A percentile compares a stretch with the other conserved stretches of the same genome.
phyloP scores from a whole-genome alignment of 2,113 vertebrate species.

The Notiomystis cincta region DNA sequence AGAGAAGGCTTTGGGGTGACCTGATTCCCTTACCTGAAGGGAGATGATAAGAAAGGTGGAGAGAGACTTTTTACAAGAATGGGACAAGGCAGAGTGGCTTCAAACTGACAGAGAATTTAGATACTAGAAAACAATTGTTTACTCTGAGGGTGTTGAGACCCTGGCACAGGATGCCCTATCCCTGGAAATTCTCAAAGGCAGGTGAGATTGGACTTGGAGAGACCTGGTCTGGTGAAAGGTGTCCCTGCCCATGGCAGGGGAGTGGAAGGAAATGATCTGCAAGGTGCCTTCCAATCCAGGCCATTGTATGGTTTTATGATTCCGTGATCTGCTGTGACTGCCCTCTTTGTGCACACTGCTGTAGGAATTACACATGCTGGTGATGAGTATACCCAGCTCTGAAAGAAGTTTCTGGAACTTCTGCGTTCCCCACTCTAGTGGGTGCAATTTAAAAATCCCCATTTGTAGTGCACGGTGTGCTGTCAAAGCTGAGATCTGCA shows the following conservation, averaged over 20 bases:
- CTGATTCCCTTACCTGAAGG: neutral
- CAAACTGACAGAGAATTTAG: neutral
- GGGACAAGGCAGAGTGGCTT: neutral
- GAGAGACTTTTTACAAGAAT: neutral
- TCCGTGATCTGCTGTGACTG: neutral
- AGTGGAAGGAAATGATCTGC: neutral
- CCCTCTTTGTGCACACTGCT: neutral
- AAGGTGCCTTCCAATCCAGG: neutral
- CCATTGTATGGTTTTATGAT: neutral
- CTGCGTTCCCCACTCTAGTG: neutral
- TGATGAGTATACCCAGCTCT: neutral
- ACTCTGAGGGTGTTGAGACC: neutral
- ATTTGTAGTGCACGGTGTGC: neutral
- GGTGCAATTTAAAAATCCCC: neutral
- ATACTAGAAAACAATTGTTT: neutral
- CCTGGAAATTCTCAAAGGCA: neutral
- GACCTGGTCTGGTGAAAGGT: neutral
- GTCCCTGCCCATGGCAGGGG: neutral
- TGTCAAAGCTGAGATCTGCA: neutral
- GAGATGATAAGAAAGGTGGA: neutral
- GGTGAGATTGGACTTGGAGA: neutral
- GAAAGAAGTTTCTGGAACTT: neutral
- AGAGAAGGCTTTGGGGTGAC: neutral
- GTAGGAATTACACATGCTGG: rapidly evolving
- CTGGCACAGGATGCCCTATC: neutral